These are phyloP conservation scores for Heterodera schachtii DNA, from an alignment of 1,140 invertebrate species.

Conservation along the genomic window DNA sequence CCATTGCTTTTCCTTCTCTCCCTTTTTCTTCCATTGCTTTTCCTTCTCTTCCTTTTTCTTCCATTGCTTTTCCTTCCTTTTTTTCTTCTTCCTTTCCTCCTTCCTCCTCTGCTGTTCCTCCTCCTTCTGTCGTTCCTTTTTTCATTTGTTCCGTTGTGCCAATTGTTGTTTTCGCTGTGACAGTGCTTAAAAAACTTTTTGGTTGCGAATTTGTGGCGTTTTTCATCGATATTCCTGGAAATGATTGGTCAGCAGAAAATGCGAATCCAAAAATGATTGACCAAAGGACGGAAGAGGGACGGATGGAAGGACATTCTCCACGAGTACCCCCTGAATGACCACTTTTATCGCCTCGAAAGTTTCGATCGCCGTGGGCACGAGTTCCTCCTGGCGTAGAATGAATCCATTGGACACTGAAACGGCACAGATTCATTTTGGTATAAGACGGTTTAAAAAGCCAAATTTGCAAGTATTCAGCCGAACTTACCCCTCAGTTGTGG, in stretches of 20 bases:
- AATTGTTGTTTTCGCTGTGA: neutral
- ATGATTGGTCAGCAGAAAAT: neutral
- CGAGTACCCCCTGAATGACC: constrained; percentile 42
- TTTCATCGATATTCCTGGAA: neutral
- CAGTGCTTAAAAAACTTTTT: neutral
- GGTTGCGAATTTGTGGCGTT: neutral
- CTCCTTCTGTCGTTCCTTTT: constrained; percentile 30
- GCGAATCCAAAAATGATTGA: constrained; percentile 10
- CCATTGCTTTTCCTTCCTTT: too few relatives aligned
- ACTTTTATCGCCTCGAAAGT: constrained; percentile 55
- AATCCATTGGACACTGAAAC: constrained; percentile 46
- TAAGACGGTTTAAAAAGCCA: neutral
- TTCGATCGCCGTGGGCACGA: constrained; percentile 48
- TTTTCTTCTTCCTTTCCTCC: too few relatives aligned
- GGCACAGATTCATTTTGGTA: neutral
- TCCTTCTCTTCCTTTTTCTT: too few relatives aligned
- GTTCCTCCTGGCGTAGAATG: constrained; percentile 50
- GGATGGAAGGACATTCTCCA: constrained; percentile 31
- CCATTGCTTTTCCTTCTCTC: too few relatives aligned
- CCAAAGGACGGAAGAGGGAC: constrained; percentile 19
- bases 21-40: too few relatives aligned
- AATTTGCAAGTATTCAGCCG: neutral
- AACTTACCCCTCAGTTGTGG: constrained; percentile 50
- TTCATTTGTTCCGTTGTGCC: constrained; percentile 16
- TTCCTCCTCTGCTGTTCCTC: too few relatives aligned